Base-by-base conservation (phyloP, 2,797 vertebrate genomes). In the Melanotaenia boesemani region DNA sequence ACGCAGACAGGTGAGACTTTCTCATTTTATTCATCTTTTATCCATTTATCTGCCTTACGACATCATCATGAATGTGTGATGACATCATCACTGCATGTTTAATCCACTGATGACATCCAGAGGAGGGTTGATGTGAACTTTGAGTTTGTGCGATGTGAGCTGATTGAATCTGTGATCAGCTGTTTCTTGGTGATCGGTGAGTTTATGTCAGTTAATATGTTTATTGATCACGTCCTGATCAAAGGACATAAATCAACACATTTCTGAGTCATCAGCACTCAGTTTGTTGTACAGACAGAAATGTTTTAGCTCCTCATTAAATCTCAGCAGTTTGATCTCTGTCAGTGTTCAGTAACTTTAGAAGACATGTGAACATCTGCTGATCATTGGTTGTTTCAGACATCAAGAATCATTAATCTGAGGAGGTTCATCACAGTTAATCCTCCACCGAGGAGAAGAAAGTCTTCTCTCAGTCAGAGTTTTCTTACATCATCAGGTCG, bases 1-100 rank as follows among this genome's bases (percentile, higher is more conserved):
- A 66, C 57, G 10, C 56, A 39, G 36, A 18, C 75, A 73, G 82
- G 82, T 84, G 72, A 81, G 76, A 6, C 24, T 39, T 16, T 3
- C 12, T 30, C 15, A 10, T 54, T 48, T 50, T 26, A 26, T 52
- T 73, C n/a, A 26, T 8, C 26, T 59, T 28, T 26, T 6, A 39
- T 46, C 22, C 12, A 1, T 9, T 60, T 20, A 13, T n/a, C n/a
- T 28, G 41, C 28, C 57, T 36, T 39, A 70, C 52, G 67, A 59
- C 44, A 8, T 70, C 57, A 70, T 36, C 58, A 36, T 44, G 39
- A 26, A 18, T 18, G 46, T 10, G 22, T 65, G 72, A 62, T 78
- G 76, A 75, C 59, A 22, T 70, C 74, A 74, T 52, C 32, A 20
- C n/a, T 16, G 4, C 4, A 11, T 10, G 6, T 64, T 46, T 65